phyloP scores from a whole-genome alignment of 1,140 invertebrate species.

The Drosophila asahinai region DNA sequence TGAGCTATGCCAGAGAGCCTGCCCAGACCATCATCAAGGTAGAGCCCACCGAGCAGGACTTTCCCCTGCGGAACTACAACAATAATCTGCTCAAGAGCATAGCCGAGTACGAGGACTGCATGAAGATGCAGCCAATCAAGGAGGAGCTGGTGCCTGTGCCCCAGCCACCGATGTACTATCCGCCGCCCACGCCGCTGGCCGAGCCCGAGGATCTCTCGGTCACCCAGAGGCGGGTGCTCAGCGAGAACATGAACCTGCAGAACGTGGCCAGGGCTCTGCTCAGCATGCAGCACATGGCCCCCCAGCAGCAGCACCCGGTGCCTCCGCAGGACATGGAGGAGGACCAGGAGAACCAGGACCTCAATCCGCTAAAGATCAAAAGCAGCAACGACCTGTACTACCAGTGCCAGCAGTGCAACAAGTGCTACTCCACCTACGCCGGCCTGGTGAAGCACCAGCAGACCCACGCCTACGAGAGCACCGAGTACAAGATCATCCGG shows the following conservation, averaged over 20 bases:
- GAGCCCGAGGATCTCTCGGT: constrained; percentile 73
- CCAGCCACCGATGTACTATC: constrained; percentile 15
- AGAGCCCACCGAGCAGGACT: constrained; percentile 33
- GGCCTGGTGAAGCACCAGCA: constrained; percentile 98
- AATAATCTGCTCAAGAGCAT: constrained; percentile 81
- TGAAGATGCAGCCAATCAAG: constrained; percentile 47
- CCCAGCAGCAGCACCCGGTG: constrained; percentile 24
- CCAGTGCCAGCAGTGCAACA: constrained; percentile 89
- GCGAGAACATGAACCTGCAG: constrained; percentile 75
- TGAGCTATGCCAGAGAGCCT: constrained; percentile 32
- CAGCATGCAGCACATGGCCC: constrained; percentile 72
- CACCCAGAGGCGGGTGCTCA: constrained; percentile 58
- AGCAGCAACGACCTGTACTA: constrained; percentile 81
- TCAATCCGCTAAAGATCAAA: constrained; percentile 71
- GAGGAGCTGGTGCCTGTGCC: constrained; percentile 14
- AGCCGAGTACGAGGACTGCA: constrained; percentile 79
- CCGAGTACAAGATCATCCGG: constrained; percentile 82
- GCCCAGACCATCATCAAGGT: constrained; percentile 25
- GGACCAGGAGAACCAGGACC: constrained; percentile 46
- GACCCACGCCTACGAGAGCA: constrained; percentile 92
- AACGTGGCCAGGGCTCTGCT: constrained; percentile 78
- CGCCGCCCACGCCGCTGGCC: constrained; percentile 8
- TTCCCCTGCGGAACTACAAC: constrained; percentile 74
- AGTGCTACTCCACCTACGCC: constrained; percentile 98
- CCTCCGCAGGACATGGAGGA: constrained; percentile 50